These are phyloP conservation scores for Cataglyphis rosenhaueri DNA, from an alignment of 2,888 invertebrate species.

Conservation along the genomic window DNA sequence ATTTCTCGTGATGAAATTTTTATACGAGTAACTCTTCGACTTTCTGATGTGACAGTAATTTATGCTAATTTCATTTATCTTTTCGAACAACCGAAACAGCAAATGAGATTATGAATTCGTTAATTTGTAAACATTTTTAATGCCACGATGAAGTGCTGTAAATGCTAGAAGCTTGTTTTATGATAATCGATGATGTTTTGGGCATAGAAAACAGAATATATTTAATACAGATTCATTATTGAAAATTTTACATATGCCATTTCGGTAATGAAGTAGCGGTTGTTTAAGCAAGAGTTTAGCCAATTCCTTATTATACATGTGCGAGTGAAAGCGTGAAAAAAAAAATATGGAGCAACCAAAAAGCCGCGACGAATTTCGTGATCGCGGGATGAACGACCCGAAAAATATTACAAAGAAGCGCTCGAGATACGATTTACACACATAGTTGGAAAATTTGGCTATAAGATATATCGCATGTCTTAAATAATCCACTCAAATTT, in stretches of 20 bases:
- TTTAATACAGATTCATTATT: not conserved
- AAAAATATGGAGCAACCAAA: conserved; percentile 9
- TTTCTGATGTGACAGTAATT: not conserved
- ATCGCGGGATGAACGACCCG: not conserved
- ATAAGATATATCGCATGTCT: too few species aligned
- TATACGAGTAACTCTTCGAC: not conserved
- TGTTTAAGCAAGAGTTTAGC: not conserved
- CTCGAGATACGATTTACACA: conserved; percentile 5
- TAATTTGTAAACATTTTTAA: not conserved
- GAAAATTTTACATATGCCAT: not conserved
- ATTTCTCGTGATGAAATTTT: not conserved
- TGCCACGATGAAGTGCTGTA: not conserved
- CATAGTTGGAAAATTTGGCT: too few species aligned
- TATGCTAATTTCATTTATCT: conserved; percentile 20
- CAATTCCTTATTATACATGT: too few species aligned
- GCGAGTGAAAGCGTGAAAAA: conserved; percentile 22
- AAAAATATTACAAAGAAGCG: not conserved
- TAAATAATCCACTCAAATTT: too few species aligned
- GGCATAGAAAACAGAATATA: not conserved
- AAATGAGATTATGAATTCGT: not conserved
- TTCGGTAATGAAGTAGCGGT: not conserved
- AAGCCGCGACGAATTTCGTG: not conserved
- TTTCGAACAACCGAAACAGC: not conserved
- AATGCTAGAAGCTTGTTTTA: not conserved
- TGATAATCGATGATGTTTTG: not conserved